Percentiles rank a stretch among this genome's conserved stretches.
These are phyloP conservation scores for Drosophila virilis DNA, from an alignment of 1,140 invertebrate genomes.

Conservation along the genomic window DNA sequence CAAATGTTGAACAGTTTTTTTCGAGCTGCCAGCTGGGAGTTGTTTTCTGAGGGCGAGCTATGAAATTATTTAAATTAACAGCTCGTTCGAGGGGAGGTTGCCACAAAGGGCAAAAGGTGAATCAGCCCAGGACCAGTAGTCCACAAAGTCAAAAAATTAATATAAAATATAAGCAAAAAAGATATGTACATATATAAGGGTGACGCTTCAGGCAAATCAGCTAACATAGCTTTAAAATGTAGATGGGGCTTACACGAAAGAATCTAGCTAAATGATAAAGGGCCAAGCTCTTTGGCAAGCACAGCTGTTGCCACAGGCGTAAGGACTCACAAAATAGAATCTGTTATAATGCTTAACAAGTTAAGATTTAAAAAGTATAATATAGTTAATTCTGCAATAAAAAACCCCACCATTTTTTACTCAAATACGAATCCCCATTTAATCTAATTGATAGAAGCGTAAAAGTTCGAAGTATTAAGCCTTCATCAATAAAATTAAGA, in stretches of 20 bases:
- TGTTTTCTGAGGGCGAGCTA: background rate
- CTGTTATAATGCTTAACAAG: no score
- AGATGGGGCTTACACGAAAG: background rate
- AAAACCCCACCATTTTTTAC: no score
- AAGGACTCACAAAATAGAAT: no score
- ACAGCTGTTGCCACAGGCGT: no score
- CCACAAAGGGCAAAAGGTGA: background rate
- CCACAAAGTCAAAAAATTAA: background rate
- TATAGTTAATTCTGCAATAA: no score
- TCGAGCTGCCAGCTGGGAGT: constrained; percentile 8
- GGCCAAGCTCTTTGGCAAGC: no score
- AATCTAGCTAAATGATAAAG: background rate
- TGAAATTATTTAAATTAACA: constrained; percentile 63
- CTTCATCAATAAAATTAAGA: no score
- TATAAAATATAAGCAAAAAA: background rate
- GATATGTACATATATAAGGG: background rate
- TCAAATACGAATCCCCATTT: no score
- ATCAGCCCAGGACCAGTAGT: background rate
- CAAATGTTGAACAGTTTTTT: constrained; percentile 10
- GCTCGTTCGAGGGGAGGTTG: constrained; percentile 28
- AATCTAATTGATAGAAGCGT: no score
- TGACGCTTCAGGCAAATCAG: background rate
- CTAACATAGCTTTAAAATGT: background rate
- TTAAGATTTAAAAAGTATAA: no score
- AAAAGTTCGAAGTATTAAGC: no score